These are phyloP conservation scores for Cephus spinipes DNA, from an alignment of 2,888 invertebrate genomes.

Conservation along the genomic window DNA sequence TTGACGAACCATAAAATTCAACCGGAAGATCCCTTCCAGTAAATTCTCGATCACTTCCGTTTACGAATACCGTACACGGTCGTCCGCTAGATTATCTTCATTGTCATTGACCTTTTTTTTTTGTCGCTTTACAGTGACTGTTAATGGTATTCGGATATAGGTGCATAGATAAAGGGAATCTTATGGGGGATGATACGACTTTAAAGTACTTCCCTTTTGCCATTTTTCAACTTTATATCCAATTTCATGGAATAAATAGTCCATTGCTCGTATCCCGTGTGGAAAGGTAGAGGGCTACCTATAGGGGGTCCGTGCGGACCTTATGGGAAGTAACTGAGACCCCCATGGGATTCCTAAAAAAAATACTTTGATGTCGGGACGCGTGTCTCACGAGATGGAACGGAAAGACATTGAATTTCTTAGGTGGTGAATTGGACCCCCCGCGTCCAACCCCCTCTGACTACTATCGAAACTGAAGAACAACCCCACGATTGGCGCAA, in stretches of 20 bases:
- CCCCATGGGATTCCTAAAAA: neutral
- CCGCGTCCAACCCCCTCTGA: neutral
- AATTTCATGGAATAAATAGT: too few relatives aligned
- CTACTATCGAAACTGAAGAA: constrained; percentile 18
- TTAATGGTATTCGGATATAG: too few relatives aligned
- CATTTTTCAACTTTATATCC: too few relatives aligned
- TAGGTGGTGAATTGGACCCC: constrained; percentile 34
- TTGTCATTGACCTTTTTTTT: too few relatives aligned
- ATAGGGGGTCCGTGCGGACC: neutral
- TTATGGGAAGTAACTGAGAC: neutral
- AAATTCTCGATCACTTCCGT: constrained; percentile 56
- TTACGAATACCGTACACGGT: constrained; percentile 31
- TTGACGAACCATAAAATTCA: constrained; percentile 61
- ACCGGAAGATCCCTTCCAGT: constrained; percentile 49
- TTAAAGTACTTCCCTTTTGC: too few relatives aligned
- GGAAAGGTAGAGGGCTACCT: too few relatives aligned
- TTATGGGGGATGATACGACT: too few relatives aligned
- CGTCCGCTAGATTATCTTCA: too few relatives aligned
- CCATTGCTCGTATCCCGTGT: too few relatives aligned
- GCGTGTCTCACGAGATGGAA: constrained; percentile 34
- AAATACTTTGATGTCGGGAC: constrained; percentile 24
- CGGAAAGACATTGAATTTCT: constrained; percentile 45
- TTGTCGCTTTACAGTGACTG: constrained; percentile 7
- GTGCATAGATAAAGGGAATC: too few relatives aligned
- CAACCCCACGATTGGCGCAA: neutral